Base-by-base conservation (phyloP, 92 coral and sea anemone genomes). In the Epizoanthus stellaris region DNA sequence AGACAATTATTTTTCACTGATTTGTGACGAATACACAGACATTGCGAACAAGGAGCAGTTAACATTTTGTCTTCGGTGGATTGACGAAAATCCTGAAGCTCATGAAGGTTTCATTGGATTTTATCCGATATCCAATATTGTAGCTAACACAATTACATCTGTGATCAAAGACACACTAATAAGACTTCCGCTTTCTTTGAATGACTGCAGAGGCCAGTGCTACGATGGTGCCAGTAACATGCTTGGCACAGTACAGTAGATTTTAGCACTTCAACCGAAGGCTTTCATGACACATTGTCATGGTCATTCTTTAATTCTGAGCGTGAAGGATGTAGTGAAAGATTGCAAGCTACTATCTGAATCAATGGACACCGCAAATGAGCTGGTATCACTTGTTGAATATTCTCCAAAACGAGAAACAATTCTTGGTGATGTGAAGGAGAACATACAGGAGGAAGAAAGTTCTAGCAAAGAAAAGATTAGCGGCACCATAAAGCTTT, bases 221-320 rank as follows among this genome's bases (percentile, higher is more conserved):
- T 75, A 88, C 56, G 88, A 88, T 70, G 91, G 85, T 9, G 90
- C 87, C 10, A 88, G 88, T 49, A 88, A 88, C 56, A 88, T 88
- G 85, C 84, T 88, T 1, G 88, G 25, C 25, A 85, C 10, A 65
- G 87, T 87, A 16, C 47, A 71, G 75, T 25, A 60, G 34, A 81
- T 87, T 14, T 56, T 16, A 66, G 91, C 58, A 30, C 45, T 12
- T 60, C 92, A 89, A 52, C 92, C 84, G 25, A 85, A 85, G 60
- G 89, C 92, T 9, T 70, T 36, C 21, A 11, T 42, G 20, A 88
- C 88, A 10, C 84, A 75, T 39, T 82, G 87, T 23, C 87, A 82
- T 65, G 88, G 30, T 5, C 88, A 75, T 74, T 49, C 54, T 49
- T 49, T 7, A 49, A 49, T 5, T 49, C 54, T 49, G 54, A 49